Evolutionary conservation across 1,140 invertebrate genomes (phyloP).

Genomic region (Musca domestica): DNA sequence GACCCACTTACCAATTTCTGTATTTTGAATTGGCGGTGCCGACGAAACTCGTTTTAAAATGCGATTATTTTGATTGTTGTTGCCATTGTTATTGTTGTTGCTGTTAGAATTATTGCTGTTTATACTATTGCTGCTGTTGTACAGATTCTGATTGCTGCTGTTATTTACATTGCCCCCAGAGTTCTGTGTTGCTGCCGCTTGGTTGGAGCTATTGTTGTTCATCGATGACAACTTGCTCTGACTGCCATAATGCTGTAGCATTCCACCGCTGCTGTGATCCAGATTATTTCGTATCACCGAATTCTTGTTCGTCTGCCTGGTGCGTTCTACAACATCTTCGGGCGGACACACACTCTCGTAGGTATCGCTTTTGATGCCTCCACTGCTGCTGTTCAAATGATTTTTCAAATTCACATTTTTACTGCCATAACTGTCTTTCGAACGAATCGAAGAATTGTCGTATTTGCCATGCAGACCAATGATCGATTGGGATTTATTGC

Average conservation of each 20-base stretch:
- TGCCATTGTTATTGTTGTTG: conserved; percentile 29
- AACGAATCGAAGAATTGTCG: conserved; percentile 31
- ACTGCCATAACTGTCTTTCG: conserved; percentile 41
- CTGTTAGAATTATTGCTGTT: conserved; percentile 15
- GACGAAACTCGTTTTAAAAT: conserved; percentile 57
- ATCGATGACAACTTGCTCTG: neutral
- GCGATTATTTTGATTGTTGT: conserved; percentile 33
- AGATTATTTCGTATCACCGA: conserved; percentile 50
- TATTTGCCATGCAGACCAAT: conserved; percentile 48
- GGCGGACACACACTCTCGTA: conserved; percentile 54
- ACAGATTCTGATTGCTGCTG: conserved; percentile 24
- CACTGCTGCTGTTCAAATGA: conserved; percentile 32
- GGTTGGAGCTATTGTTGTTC: neutral
- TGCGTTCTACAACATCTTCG: conserved; percentile 50
- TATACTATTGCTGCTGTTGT: conserved; percentile 24
- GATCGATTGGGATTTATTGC: conserved; percentile 50
- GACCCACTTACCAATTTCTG: conserved; percentile 39
- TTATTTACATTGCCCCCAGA: conserved; percentile 26
- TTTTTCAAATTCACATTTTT: conserved; percentile 43
- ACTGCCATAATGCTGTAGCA: neutral
- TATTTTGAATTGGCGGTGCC: conserved; percentile 53
- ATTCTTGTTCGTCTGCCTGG: conserved; percentile 49
- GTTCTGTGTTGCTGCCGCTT: conserved; percentile 16
- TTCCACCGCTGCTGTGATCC: conserved; percentile 24
- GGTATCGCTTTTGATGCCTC: conserved; percentile 51